Conservation (phyloP, 2,113 vertebrate genomes). For the Datnioides undecimradiatus region DNA sequence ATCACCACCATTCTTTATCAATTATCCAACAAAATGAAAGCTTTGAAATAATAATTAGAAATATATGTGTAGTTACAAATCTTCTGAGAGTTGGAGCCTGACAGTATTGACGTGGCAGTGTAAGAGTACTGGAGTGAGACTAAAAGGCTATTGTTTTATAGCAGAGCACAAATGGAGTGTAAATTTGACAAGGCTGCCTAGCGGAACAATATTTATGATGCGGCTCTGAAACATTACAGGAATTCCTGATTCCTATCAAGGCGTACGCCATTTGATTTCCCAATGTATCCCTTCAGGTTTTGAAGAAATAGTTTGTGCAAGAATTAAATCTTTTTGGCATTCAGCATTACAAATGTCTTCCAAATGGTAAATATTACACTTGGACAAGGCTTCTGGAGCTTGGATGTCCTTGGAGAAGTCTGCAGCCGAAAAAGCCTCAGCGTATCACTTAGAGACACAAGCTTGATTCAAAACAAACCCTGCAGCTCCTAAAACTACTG, state of each 20-base stretch:
- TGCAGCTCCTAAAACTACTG: constrained; percentile 48
- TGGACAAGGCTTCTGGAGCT: constrained; percentile 58
- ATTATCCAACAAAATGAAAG: neutral
- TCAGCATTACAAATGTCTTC: constrained; percentile 39
- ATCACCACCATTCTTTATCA: neutral
- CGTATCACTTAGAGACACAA: constrained; percentile 48
- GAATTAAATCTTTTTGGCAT: constrained; percentile 61
- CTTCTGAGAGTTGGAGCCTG: constrained; percentile 6
- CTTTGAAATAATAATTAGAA: constrained; percentile 31
- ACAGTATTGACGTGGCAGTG: constrained; percentile 17
- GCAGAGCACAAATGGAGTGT: constrained; percentile 52
- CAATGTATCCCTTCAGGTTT: constrained; percentile 38
- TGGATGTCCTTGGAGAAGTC: constrained; percentile 60
- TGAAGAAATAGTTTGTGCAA: constrained; percentile 57
- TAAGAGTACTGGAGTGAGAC: constrained; percentile 23
- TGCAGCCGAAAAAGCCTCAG: constrained; percentile 60
- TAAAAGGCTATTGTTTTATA: constrained; percentile 47
- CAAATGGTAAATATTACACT: constrained; percentile 74
- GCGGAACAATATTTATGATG: constrained; percentile 65
- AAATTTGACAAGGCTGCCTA: constrained; percentile 52
- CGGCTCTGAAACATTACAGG: constrained; percentile 55
- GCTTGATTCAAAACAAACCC: constrained; percentile 60
- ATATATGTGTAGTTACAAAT: constrained; percentile 26
- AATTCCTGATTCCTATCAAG: constrained; percentile 68
- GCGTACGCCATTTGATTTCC: constrained; percentile 52